Conservation (phyloP, 2,113 vertebrate species). For the Lepidothrix coronata region DNA sequence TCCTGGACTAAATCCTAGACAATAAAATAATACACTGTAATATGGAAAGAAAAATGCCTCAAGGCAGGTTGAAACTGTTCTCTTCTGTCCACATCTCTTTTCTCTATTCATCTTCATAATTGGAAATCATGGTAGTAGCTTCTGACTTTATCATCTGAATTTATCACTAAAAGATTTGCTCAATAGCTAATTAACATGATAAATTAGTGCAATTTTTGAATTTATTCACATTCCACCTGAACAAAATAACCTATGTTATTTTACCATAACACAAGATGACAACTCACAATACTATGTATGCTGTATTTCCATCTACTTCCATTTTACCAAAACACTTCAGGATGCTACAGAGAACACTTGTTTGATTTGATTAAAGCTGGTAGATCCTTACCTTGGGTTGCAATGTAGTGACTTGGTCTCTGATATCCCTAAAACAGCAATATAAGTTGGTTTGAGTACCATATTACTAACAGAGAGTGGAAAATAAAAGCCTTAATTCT, state of each 20-base stretch:
- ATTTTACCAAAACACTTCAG: not conserved
- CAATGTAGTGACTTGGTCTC: conserved; percentile 98
- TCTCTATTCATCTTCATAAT: conserved; percentile 1
- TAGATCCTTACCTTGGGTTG: conserved; percentile 90
- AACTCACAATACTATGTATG: not conserved
- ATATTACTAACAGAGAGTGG: not conserved
- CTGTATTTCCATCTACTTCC: not conserved
- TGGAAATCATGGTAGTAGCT: not conserved
- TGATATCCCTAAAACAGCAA: conserved; percentile 92
- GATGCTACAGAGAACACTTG: not conserved
- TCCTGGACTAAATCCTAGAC: not conserved
- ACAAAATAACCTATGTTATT: not conserved
- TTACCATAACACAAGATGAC: not conserved
- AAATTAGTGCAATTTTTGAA: conserved; percentile 6
- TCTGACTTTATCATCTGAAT: conserved; percentile 3
- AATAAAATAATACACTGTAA: not conserved
- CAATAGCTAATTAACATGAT: conserved; percentile 27
- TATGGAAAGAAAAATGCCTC: not conserved
- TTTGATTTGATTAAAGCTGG: not conserved
- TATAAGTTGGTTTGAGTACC: conserved; percentile 65
- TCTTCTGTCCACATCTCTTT: not conserved
- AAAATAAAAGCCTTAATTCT: conserved; percentile 65
- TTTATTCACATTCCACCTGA: not conserved
- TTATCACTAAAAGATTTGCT: not conserved
- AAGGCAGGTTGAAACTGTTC: not conserved